Base-by-base conservation (phyloP, 2,797 vertebrate genomes). In the Silurus lanzhouensis region DNA sequence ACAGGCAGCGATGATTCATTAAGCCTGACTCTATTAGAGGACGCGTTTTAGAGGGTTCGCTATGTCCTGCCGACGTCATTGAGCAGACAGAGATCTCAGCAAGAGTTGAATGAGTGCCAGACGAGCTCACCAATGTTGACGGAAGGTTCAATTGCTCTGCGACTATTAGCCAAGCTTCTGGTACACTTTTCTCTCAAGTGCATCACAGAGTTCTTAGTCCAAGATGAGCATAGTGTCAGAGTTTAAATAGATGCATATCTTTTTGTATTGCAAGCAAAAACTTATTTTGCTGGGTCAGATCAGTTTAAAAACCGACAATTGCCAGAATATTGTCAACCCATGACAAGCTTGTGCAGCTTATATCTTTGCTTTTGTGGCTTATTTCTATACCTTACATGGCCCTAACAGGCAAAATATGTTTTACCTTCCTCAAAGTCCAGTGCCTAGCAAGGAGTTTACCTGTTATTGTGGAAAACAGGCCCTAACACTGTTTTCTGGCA, bases 51-150 rank as follows among this genome's bases (percentile, higher is more conserved):
- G 82, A 81, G 74, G 27, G 86, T 82, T 89, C 25, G 67, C 85
- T 82, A 76, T 82, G 76, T 87, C 78, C 82, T 68, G 72, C 20
- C 74, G 19, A 84, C 86, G 84, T 88, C 87, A 89, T 75, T 64
- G 83, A 88, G 82, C 84, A 87, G 86, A 84, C 86, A 87, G 80
- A 72, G 86, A 84, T 88, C 82, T 87, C 79, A 81, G 85, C 71
- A 44, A 84, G 87, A 86, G 84, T 76, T 85, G 87, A 85, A 68
- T 3, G 15, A 44, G 20, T 1, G 74, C 87, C 67, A 83, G 83
- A 84, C 86, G 7, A 48, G 86, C 82, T 68, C 7, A 84, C 84
- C 74, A 83, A 75, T 83, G 82, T 89, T 88, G 89, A 88, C 81
- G 67, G 82, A 86, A 84, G 85, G 77, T 88, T 87, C 81, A 87